phyloP scores from a whole-genome alignment of 2,797 vertebrate genomes.

The Poeciliopsis paucimaculata region DNA sequence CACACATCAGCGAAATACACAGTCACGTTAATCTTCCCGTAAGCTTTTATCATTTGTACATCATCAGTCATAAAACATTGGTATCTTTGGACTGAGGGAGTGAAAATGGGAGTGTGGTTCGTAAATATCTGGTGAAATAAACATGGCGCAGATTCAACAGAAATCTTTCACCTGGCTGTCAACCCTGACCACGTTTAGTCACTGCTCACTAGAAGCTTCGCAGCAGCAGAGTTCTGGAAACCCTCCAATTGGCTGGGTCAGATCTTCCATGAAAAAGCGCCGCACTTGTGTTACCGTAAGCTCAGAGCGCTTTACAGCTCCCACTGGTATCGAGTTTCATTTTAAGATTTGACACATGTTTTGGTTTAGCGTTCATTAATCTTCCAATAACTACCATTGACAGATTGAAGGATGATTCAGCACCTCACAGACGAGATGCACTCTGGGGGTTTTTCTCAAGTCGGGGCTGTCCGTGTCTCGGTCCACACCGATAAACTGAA shows the following conservation, averaged over 20 bases:
- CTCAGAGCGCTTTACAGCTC: not conserved
- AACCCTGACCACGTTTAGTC: conserved; percentile 12
- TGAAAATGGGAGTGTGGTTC: not conserved
- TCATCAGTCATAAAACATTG: not conserved
- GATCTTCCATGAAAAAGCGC: conserved; percentile 6
- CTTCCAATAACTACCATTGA: not conserved
- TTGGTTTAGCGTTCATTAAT: not conserved
- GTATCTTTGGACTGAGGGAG: not conserved
- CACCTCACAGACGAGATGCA: not conserved
- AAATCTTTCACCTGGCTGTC: not conserved
- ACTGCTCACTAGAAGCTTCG: conserved; percentile 22
- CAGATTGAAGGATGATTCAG: not conserved
- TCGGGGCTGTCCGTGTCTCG: not conserved
- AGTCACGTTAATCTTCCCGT: not conserved
- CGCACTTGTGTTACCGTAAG: conserved; percentile 20
- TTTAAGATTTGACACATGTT: not conserved
- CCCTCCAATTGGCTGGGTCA: conserved; percentile 27
- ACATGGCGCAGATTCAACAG: not conserved
- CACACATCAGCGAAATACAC: not conserved
- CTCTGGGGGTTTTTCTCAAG: not conserved
- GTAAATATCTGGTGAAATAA: not conserved
- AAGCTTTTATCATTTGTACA: not conserved
- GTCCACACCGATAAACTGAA: not conserved
- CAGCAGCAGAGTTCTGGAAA: conserved; percentile 48
- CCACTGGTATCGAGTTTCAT: not conserved